Evolutionary conservation across 2,113 vertebrate species (phyloP), one percentile per base, ranked within the genome.

Genomic region (Toxotes jaculatrix): DNA sequence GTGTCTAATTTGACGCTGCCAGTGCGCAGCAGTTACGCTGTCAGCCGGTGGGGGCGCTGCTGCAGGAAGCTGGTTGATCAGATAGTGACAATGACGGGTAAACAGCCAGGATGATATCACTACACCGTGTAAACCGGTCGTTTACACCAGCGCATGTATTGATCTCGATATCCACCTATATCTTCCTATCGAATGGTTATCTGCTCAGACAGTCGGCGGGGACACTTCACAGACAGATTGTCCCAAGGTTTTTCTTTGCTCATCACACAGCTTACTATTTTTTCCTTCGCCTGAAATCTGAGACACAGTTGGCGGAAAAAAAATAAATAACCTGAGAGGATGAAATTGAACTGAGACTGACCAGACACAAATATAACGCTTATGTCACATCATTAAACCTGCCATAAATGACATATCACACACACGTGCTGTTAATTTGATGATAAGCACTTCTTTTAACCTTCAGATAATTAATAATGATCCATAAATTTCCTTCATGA

Each of bases 31-130:
- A 93, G 89, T 91, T 77, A 88, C 76, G 66, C 86, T 71, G 79
- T 91, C 71, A 84, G 74, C 83, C 91, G n/a, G 61, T 16, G 43
- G 83, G 66, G 93, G 95, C 95, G 96, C 96, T 96, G 89, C 93
- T 96, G 96, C 95, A 95, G 86, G 87, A 89, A 89, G 74, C 91
- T 86, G 92, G 67, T 87, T 87, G 90, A 87, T 86, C 85, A 88
- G 92, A 92, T 87, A 85, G 85, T 92, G 82, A 88, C 86, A 92
- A 91, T 89, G 85, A 93, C 87, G 85, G 87, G 90, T 91, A 90
- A 93, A 92, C 88, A 92, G 86, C 75, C 80, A 88, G 90, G 68
- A 82, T 92, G 85, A 84, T 83, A 89, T 86, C 88, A 88, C 80
- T 73, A 77, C 55, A 62, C n/a, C 82, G 60, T 83, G 55, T 34